Conservation (phyloP, 2,888 invertebrate genomes). For the Amorpha juglandis region DNA sequence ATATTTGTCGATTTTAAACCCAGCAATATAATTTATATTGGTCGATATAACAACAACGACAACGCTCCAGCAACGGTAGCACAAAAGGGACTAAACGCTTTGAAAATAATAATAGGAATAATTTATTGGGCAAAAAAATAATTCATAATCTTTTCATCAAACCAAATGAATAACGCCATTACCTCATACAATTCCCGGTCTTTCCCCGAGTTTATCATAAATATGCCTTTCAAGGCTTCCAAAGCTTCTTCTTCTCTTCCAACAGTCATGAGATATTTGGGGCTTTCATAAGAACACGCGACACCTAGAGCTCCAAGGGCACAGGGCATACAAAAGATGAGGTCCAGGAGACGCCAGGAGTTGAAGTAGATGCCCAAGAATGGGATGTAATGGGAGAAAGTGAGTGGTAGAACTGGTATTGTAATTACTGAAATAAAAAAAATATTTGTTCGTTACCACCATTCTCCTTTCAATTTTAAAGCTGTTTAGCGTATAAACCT, state of each 20-base stretch:
- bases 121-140: too few relatives aligned
- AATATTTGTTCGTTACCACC: not conserved
- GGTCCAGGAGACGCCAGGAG: conserved; percentile 89
- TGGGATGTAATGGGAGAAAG: conserved; percentile 70
- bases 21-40: too few relatives aligned
- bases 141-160: too few relatives aligned
- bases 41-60: too few relatives aligned
- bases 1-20: too few relatives aligned
- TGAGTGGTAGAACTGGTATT: conserved; percentile 86
- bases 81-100: too few relatives aligned
- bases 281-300: conserved; percentile 88
- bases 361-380: conserved; percentile 82
- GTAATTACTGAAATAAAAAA: conserved; percentile 81
- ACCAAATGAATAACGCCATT: not conserved
- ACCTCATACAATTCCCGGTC: conserved; percentile 58
- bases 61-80: too few relatives aligned
- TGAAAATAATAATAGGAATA: too few relatives aligned
- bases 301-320: conserved; percentile 84
- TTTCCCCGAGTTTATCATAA: conserved; percentile 61
- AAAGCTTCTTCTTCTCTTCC: conserved; percentile 84
- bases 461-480: not conserved
- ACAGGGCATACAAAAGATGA: conserved; percentile 86
- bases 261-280: conserved; percentile 87
- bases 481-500: too few relatives aligned
- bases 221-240: conserved; percentile 59